Percentiles rank a stretch among this genome's conserved stretches.
These are phyloP conservation scores for Turritopsis dohrnii DNA, from an alignment of 30 jellyfish, hydroid and myxozoan species.

Conservation along the genomic window DNA sequence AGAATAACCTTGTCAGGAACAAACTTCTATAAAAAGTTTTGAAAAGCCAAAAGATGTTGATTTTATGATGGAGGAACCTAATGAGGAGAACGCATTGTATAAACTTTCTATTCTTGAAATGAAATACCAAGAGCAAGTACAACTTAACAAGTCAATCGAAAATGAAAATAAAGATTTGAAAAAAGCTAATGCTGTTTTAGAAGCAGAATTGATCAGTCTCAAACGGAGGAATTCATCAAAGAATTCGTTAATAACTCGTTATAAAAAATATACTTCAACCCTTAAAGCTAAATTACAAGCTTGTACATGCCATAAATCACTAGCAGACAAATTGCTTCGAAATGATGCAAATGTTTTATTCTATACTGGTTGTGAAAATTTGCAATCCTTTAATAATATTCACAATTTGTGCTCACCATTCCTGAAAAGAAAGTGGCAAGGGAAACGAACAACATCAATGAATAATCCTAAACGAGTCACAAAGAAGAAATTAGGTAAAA, in stretches of 20 bases:
- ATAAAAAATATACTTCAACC: no score
- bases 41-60: not conserved
- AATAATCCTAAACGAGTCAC: no score
- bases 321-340: not conserved
- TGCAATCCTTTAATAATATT: not conserved
- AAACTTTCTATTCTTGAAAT: not conserved
- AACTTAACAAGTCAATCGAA: not conserved
- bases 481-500: no score
- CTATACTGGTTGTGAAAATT: not conserved
- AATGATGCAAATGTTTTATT: not conserved
- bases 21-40: not conserved
- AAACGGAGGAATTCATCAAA: not conserved
- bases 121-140: not conserved
- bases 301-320: not conserved
- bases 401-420: not conserved
- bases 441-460: not conserved
- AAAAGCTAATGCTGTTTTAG: not conserved
- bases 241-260: no score
- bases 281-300: no score
- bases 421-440: not conserved
- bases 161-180: not conserved
- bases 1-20: not conserved
- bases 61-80: not conserved
- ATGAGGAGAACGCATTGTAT: not conserved
- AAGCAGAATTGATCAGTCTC: not conserved